A percentile compares a stretch with the other conserved stretches of the same genome.
These are phyloP conservation scores for Ectropis crepuscularia DNA, from an alignment of 2,888 invertebrate genomes.

Conservation along the genomic window DNA sequence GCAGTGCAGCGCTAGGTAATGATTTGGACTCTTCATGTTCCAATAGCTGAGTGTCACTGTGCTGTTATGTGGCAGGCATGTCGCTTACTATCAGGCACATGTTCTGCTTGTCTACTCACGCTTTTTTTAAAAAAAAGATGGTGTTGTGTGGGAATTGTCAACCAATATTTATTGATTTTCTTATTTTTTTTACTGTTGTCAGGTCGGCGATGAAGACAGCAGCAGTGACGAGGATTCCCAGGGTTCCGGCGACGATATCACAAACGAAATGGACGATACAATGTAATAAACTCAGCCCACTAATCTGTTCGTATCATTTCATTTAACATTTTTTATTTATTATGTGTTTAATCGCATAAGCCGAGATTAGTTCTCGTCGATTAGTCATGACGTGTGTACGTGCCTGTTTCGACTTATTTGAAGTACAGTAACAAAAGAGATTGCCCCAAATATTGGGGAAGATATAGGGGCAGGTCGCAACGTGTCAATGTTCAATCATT, in stretches of 20 bases:
- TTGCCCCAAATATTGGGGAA: no score
- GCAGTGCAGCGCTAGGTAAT: no score
- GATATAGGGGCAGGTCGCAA: no score
- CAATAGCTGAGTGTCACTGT: no score
- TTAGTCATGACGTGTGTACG: constrained; percentile 6
- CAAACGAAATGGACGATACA: constrained; percentile 52
- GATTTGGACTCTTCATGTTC: no score
- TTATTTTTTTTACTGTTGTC: constrained; percentile 21
- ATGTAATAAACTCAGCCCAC: constrained; percentile 32
- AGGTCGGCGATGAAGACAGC: constrained; percentile 34
- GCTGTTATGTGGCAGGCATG: no score
- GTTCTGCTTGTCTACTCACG: no score
- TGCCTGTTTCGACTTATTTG: neutral
- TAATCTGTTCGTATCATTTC: constrained; percentile 29
- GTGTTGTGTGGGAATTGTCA: no score
- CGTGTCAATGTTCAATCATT: no score
- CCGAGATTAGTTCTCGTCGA: constrained; percentile 9
- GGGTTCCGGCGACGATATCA: constrained; percentile 44
- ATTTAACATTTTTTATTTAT: constrained; percentile 23
- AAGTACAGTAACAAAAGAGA: neutral
- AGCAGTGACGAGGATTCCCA: constrained; percentile 37
- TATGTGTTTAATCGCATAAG: constrained; percentile 19
- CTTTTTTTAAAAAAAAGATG: no score
- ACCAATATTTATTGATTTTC: no score
- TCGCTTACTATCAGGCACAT: no score